phyloP scores from a whole-genome alignment of 2,888 invertebrate genomes.

The Balanococcus diminutus region DNA sequence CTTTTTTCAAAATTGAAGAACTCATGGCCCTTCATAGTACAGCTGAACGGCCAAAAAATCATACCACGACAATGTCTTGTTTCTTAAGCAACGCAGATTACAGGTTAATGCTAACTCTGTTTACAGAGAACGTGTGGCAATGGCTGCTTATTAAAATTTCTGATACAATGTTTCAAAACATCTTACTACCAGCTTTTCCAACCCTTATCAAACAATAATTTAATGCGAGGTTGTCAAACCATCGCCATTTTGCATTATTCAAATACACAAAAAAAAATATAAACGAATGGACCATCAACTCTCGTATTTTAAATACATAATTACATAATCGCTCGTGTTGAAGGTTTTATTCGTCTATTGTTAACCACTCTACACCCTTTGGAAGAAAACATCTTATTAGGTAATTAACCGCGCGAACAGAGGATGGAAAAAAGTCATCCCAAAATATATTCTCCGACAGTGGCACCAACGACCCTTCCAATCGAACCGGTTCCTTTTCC shows the following conservation, averaged over 20 bases:
- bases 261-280: not conserved
- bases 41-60: too few relatives aligned
- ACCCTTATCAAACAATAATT: not conserved
- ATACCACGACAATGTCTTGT: too few relatives aligned
- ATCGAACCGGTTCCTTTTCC: slow-evolving; percentile 17
- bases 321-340: not conserved
- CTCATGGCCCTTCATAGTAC: too few relatives aligned
- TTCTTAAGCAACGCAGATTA: too few relatives aligned
- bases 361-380: not conserved
- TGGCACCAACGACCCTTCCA: not conserved
- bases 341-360: not conserved
- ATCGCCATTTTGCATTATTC: not conserved
- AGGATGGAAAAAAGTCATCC: not conserved
- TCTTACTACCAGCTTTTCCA: not conserved
- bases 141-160: not conserved
- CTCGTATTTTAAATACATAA: not conserved
- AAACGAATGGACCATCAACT: not conserved
- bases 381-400: not conserved
- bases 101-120: too few relatives aligned
- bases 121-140: too few relatives aligned
- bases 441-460: not conserved
- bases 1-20: too few relatives aligned
- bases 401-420: not conserved
- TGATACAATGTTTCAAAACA: not conserved
- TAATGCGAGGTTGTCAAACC: not conserved